Percentiles rank a stretch among this genome's conserved stretches.
Conservation (phyloP, 2,797 vertebrate genomes). For the Cossypha niveicapilla region DNA sequence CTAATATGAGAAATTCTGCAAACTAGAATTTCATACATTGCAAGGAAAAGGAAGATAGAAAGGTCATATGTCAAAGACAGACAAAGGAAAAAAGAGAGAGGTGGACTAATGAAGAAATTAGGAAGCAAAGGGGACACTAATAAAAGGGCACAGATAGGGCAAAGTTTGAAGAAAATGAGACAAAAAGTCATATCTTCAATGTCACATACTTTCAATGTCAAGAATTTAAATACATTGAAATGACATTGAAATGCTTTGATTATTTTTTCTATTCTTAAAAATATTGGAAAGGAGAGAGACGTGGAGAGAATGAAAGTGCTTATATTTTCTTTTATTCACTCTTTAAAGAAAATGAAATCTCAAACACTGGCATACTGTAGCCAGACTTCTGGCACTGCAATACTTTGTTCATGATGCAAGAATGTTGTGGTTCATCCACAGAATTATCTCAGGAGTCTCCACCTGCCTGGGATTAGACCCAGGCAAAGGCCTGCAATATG, state of each 20-base stretch:
- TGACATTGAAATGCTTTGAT: neutral
- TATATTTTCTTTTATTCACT: neutral
- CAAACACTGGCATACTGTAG: neutral
- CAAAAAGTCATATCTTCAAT: neutral
- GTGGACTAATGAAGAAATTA: neutral
- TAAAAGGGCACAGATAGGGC: neutral
- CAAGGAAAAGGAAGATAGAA: slow-evolving; percentile 32
- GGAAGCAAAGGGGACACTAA: neutral
- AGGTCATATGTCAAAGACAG: slow-evolving; percentile 10
- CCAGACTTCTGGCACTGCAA: neutral
- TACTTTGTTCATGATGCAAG: neutral
- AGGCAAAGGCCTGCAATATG: neutral
- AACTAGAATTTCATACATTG: slow-evolving; percentile 32
- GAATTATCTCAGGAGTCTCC: neutral
- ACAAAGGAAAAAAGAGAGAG: neutral
- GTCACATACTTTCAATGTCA: neutral
- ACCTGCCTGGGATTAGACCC: neutral
- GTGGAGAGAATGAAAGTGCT: neutral
- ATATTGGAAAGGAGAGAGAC: neutral
- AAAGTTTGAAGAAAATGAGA: neutral
- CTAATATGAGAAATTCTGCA: slow-evolving; percentile 39
- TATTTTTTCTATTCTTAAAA: neutral
- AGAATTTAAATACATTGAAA: neutral
- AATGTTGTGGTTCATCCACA: neutral
- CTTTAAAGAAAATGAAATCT: neutral